Conservation (phyloP, 2,888 invertebrate species). For the Caenorhabditis plicata region DNA sequence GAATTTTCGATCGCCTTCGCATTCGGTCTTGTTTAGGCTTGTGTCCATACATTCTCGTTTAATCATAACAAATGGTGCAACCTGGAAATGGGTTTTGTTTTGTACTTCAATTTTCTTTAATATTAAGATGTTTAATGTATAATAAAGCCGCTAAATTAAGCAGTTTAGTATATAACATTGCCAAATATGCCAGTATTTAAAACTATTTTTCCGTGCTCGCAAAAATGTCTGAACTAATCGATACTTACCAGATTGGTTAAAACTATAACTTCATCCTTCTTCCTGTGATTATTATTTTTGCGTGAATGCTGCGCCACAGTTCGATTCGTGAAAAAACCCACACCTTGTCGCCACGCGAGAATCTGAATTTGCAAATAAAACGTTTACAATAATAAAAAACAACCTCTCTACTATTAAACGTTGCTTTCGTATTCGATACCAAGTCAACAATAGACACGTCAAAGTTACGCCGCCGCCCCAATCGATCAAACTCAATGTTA, state of each 20-base stretch:
- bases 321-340: slow-evolving; percentile 60
- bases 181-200: neutral
- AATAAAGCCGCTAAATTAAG: too few relatives aligned
- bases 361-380: slow-evolving; percentile 39
- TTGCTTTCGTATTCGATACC: slow-evolving; percentile 58
- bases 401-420: slow-evolving; percentile 63
- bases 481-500: slow-evolving; percentile 60
- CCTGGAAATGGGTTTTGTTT: slow-evolving; percentile 71
- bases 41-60: slow-evolving; percentile 70
- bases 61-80: slow-evolving; percentile 84
- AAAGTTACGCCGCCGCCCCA: slow-evolving; percentile 59
- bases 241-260: slow-evolving; percentile 42
- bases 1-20: slow-evolving; percentile 77
- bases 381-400: neutral
- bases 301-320: slow-evolving; percentile 62
- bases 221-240: neutral
- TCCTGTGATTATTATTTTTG: slow-evolving; percentile 44
- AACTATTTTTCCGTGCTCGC: neutral
- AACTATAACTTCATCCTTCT: slow-evolving; percentile 51
- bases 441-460: slow-evolving; percentile 61
- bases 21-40: slow-evolving; percentile 54
- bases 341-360: slow-evolving; percentile 60
- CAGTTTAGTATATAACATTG: too few relatives aligned
- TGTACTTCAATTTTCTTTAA: too few relatives aligned
- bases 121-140: too few relatives aligned